Evolutionary conservation across 92 coral and sea anemone genomes (phyloP).

Genomic region (Porites evermanni): DNA sequence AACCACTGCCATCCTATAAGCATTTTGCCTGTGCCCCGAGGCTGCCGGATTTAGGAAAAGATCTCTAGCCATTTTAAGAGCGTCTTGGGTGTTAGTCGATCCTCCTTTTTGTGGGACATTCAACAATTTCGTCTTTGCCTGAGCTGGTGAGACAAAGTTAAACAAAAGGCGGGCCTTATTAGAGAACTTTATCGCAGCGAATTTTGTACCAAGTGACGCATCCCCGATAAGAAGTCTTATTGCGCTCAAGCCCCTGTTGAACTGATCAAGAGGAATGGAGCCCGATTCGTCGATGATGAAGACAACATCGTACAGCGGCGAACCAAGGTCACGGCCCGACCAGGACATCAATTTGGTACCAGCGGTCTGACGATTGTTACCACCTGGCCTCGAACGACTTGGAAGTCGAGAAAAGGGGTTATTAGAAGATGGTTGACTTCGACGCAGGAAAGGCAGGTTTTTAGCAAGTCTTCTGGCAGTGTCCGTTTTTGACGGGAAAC

Average conservation of each 20-base stretch:
- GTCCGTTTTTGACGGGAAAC: too few relatives aligned
- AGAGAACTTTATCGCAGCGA: slow-evolving; percentile 70
- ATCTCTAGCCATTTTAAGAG: not conserved
- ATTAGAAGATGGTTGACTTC: too few relatives aligned
- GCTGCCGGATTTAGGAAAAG: not conserved
- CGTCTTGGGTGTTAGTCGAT: too few relatives aligned
- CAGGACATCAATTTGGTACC: too few relatives aligned
- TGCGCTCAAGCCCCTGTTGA: slow-evolving; percentile 49
- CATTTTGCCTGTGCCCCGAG: not conserved
- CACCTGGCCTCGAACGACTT: too few relatives aligned
- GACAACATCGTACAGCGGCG: slow-evolving; percentile 42
- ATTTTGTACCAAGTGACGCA: slow-evolving; percentile 42
- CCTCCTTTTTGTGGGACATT: not conserved
- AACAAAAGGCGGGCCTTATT: slow-evolving; percentile 52
- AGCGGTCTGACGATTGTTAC: too few relatives aligned
- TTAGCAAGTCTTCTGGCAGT: too few relatives aligned
- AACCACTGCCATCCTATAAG: not conserved
- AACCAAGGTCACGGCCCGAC: too few relatives aligned
- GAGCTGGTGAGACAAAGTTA: slow-evolving; percentile 27
- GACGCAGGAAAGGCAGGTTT: too few relatives aligned
- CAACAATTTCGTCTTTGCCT: slow-evolving; percentile 26
- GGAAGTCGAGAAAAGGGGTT: too few relatives aligned
- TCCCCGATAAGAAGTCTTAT: slow-evolving; percentile 43
- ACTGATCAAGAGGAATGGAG: slow-evolving; percentile 53
- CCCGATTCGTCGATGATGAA: slow-evolving; percentile 70